phyloP scores from a whole-genome alignment of 1,140 invertebrate species.

The Neuroterus valhalla region DNA sequence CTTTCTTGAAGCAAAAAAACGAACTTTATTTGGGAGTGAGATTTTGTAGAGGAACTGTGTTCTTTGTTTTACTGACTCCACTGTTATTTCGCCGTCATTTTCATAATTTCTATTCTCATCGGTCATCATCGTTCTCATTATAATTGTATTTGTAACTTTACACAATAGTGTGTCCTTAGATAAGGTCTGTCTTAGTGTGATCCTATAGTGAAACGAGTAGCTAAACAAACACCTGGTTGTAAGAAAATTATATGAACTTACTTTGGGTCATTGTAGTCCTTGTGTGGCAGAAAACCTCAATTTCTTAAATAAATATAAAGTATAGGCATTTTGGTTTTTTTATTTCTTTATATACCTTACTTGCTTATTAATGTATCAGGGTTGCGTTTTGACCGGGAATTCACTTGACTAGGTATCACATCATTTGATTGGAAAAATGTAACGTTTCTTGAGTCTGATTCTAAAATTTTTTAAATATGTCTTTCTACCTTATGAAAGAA shows the following conservation, averaged over 20 bases:
- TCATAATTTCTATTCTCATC: neutral
- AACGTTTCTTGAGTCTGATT: too few species aligned
- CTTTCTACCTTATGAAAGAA: too few species aligned
- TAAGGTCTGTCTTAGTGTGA: slow-evolving; percentile 45
- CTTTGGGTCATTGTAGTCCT: slow-evolving; percentile 55
- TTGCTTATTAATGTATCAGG: too few species aligned
- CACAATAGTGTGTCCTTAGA: slow-evolving; percentile 43
- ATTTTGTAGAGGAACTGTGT: neutral
- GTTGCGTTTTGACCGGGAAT: too few species aligned
- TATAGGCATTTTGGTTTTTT: too few species aligned
- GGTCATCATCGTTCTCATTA: slow-evolving; percentile 13
- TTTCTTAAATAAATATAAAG: slow-evolving; percentile 64
- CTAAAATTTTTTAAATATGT: too few species aligned
- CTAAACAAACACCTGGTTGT: slow-evolving; percentile 40
- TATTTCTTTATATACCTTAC: too few species aligned
- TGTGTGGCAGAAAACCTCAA: slow-evolving; percentile 55
- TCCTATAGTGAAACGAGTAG: slow-evolving; percentile 43
- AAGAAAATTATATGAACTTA: slow-evolving; percentile 50
- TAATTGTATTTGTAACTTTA: slow-evolving; percentile 38
- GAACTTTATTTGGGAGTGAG: too few species aligned
- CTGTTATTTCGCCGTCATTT: neutral
- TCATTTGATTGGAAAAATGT: too few species aligned
- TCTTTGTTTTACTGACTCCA: neutral
- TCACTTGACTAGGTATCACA: too few species aligned
- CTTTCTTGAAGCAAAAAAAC: too few species aligned